Evolutionary conservation across 2,888 invertebrate species (phyloP), one percentile per base, ranked within the genome.

Genomic region (Sinotaia quadrata): DNA sequence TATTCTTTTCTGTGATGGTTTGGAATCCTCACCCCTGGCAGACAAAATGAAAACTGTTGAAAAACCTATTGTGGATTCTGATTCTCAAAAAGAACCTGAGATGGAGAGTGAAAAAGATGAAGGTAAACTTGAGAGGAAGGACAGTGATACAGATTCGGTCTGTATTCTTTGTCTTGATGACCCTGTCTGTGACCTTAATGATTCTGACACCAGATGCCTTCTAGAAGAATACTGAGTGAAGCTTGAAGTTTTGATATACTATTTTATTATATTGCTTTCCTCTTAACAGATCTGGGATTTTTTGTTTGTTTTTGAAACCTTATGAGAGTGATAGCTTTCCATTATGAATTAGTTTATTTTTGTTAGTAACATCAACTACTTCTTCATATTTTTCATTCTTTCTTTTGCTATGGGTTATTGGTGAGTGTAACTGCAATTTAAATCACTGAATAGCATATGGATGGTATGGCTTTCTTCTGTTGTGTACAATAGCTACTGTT

Each of bases 161-260:
- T 62, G 62, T 52, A 62, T 62, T 33, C 29, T 65, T 54, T 65
- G 63, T 56, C 63, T 65, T 56, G 63, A 63, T 21, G 37, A 44
- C 15, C 52, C 62, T 2, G 49, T 51, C 12, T n/a, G 18, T 4
- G 10, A 21, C 4, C 37, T 41, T 15, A 44, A 56, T 44, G 63
- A 44, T 21, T 37, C 63, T 1, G 63, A 65, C 21, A 56, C 56
- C 27, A 12, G 44, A 29, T 65, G 63, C 63, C 63, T 65, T 65
- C 56, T 62, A 37, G 36, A 56, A 18, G 56, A 65, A n/a, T n/a
- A n/a, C n/a, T 24, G 37, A 33, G 54, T 56, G 31, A 54, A 29
- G 18, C 7, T 1, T 15, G 7, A 12, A 3, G 27, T 54, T 15
- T 29, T 27, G 10, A n/a, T 10, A 10, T 54, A n/a, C 4, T 27